phyloP scores from a whole-genome alignment of 2,797 vertebrate genomes.

The Pseudomugil tenellus region DNA sequence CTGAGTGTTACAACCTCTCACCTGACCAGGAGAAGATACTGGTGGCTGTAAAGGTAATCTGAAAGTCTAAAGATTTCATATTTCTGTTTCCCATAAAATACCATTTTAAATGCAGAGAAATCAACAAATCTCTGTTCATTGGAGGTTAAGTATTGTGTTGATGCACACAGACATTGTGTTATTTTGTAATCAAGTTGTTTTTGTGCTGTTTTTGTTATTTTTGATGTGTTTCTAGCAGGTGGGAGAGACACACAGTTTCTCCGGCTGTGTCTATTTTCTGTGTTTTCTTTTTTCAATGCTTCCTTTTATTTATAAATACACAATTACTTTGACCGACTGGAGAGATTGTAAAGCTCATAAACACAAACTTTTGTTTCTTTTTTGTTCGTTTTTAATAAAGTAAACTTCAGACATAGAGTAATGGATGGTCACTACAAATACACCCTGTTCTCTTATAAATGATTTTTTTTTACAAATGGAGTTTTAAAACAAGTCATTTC shows the following conservation, averaged over 20 bases:
- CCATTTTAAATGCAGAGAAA: not conserved
- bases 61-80: not conserved
- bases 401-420: not conserved
- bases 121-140: not conserved
- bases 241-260: not conserved
- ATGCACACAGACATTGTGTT: not conserved
- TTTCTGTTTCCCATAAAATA: not conserved
- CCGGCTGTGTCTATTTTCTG: not conserved
- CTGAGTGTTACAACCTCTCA: constrained; percentile 95
- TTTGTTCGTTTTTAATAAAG: not conserved
- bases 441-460: not conserved
- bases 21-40: constrained; percentile 95
- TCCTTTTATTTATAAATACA: not conserved
- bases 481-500: constrained; percentile 24
- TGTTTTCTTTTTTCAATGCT: not conserved
- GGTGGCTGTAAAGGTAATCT: constrained; percentile 96
- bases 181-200: not conserved
- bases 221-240: not conserved
- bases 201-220: not conserved
- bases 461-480: not conserved
- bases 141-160: not conserved
- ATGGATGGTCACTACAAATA: constrained; percentile 4
- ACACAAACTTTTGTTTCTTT: not conserved
- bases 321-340: not conserved
- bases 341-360: not conserved